Percentiles rank a stretch among this genome's conserved stretches.
Conservation (phyloP, 2,888 invertebrate genomes). For the Drosophila histrio region DNA sequence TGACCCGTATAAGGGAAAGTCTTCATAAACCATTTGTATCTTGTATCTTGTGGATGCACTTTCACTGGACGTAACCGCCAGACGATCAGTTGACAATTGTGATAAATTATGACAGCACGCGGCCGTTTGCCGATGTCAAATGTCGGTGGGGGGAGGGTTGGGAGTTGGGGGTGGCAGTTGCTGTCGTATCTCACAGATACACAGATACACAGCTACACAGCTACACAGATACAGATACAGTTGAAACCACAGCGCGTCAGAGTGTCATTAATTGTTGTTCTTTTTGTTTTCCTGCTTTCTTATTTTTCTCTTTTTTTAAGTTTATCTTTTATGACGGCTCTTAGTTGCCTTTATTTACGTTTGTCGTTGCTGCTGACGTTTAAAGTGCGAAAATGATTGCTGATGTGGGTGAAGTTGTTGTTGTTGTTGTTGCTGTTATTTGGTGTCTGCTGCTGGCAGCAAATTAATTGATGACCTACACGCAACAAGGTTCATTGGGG, state of each 20-base stretch:
- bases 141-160: not conserved
- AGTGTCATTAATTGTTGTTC: constrained; percentile 61
- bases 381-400: constrained; percentile 58
- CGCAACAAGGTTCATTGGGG: constrained; percentile 44
- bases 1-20: constrained; percentile 52
- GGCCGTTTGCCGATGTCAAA: constrained; percentile 31
- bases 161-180: not conserved
- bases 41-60: constrained; percentile 50
- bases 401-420: constrained; percentile 14
- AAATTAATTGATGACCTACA: constrained; percentile 70
- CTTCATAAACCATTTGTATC: constrained; percentile 66
- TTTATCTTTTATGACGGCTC: constrained; percentile 19
- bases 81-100: constrained; percentile 65
- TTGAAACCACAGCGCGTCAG: constrained; percentile 48
- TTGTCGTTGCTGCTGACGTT: constrained; percentile 37
- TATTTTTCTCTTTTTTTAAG: constrained; percentile 11
- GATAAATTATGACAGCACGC: constrained; percentile 76
- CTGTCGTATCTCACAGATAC: constrained; percentile 11
- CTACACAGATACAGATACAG: constrained; percentile 20
- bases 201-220: not conserved
- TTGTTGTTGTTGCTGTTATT: constrained; percentile 12
- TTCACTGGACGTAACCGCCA: constrained; percentile 31
- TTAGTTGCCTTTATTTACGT: constrained; percentile 19
- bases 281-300: constrained; percentile 10
- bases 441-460: constrained; percentile 30